These are phyloP conservation scores for Sinocyclocheilus anshuiensis DNA, from an alignment of 2,113 vertebrate genomes.

Conservation along the genomic window DNA sequence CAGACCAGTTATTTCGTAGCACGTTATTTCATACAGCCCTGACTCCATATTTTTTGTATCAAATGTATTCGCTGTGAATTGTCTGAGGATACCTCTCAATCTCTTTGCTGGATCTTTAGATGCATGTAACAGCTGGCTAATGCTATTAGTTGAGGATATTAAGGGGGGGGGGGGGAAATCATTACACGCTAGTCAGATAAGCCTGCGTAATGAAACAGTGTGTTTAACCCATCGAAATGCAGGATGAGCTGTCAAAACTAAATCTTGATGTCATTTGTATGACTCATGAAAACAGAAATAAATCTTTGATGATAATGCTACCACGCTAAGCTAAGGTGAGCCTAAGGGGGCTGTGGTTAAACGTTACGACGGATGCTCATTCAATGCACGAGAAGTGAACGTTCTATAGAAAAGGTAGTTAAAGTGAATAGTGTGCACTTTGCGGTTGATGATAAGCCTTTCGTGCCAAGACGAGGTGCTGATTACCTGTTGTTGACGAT, in stretches of 20 bases:
- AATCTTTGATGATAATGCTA: conserved; percentile 12
- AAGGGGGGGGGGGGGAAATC: neutral
- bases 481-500: conserved; percentile 72
- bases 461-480: conserved; percentile 67
- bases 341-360: neutral
- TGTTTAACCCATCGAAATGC: neutral
- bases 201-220: conserved; percentile 22
- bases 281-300: neutral
- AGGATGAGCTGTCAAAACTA: neutral
- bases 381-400: neutral
- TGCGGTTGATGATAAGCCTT: conserved; percentile 72
- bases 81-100: neutral
- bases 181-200: conserved; percentile 22
- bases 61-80: conserved; percentile 9
- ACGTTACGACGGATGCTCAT: neutral
- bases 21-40: no score
- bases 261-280: conserved; percentile 22
- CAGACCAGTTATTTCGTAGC: no score
- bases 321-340: neutral
- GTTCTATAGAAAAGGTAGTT: conserved; percentile 6
- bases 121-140: conserved; percentile 47
- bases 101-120: conserved; percentile 1
- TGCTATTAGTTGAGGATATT: conserved; percentile 34
- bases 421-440: conserved; percentile 62
- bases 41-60: conserved; percentile 24